These are phyloP conservation scores for Tapera naevia DNA, from an alignment of 2,797 vertebrate genomes.

Conservation along the genomic window DNA sequence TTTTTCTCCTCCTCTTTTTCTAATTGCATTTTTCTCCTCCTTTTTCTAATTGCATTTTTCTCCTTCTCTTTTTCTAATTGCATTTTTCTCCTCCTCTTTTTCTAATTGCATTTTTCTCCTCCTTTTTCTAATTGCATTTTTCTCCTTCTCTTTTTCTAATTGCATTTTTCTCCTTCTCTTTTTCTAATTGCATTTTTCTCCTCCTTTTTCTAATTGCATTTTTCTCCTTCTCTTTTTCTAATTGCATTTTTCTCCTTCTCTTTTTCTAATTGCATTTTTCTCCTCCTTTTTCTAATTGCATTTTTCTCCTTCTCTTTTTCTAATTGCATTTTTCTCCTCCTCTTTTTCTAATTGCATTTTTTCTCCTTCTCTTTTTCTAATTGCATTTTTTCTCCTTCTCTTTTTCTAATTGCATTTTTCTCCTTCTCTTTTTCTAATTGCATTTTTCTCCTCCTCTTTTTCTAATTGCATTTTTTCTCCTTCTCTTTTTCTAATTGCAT, in stretches of 20 bases:
- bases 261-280: not conserved
- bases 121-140: not conserved
- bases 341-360: not conserved
- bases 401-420: not conserved
- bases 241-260: not conserved
- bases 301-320: not conserved
- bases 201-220: not conserved
- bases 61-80: not conserved
- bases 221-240: too few species aligned
- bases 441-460: not conserved
- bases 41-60: not conserved
- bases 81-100: not conserved
- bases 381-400: not conserved
- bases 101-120: not conserved
- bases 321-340: not conserved
- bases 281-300: not conserved
- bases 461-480: not conserved
- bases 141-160: not conserved
- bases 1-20: too few species aligned
- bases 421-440: not conserved
- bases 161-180: not conserved
- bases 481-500: not conserved
- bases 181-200: not conserved
- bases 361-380: not conserved
- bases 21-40: not conserved